Conservation (phyloP, 2,888 invertebrate species). For the Thecocarcelia acutangulata region DNA sequence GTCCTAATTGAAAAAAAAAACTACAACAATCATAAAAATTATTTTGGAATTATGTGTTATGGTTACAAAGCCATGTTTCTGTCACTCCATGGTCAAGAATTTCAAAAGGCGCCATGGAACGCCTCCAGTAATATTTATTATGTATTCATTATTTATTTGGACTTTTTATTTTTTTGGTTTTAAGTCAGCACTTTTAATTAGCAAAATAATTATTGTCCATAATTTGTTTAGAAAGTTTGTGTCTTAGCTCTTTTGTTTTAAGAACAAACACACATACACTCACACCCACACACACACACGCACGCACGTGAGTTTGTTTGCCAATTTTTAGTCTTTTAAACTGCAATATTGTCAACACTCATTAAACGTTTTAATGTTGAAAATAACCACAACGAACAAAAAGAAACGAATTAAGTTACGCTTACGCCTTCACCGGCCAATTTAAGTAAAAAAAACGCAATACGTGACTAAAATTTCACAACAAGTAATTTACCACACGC, state of each 20-base stretch:
- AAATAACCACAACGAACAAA: conserved; percentile 33
- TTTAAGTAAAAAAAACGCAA: conserved; percentile 78
- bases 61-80: no score
- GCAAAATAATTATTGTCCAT: conserved; percentile 13
- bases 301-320: conserved; percentile 19
- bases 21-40: no score
- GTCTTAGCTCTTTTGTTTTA: conserved; percentile 63
- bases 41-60: no score
- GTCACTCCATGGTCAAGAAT: no score
- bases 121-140: no score
- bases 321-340: conserved; percentile 72
- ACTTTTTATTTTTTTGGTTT: no score
- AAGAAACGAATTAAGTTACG: conserved; percentile 71
- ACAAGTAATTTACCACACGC: conserved; percentile 66
- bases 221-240: conserved; percentile 51
- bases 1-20: no score
- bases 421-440: conserved; percentile 77
- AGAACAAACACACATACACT: background rate
- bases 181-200: conserved; percentile 23
- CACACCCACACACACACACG: background rate
- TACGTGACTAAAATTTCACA: conserved; percentile 78
- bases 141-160: conserved; percentile 5
- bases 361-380: conserved; percentile 74
- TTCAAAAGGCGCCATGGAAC: no score
- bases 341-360: conserved; percentile 77